A percentile compares a stretch with the other conserved stretches of the same genome.
Conservation (phyloP, 2,113 vertebrate species). For the Rattus norvegicus region GRCr8 NC_086036.1:82643001-82643500, state of each 20-base stretch:
- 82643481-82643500: background rate
- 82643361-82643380: background rate
- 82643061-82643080: background rate
- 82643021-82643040: rapidly evolving
- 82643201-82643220: too few relatives aligned
- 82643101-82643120: rapidly evolving
- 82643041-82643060: rapidly evolving
- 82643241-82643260: too few relatives aligned
- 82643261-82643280: background rate
- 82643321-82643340: background rate
- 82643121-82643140: background rate
- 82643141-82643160: background rate
- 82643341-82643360: background rate
- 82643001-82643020: background rate
- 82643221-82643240: background rate
- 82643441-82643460: background rate
- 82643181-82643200: background rate
- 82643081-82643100: background rate
- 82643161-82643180: background rate
- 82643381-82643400: background rate
- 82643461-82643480: background rate
- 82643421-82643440: background rate
- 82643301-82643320: background rate
- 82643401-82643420: background rate
- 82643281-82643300: background rate